These are phyloP conservation scores for Meles meles DNA, from an alignment of 2,113 vertebrate genomes.

Conservation along the genomic window DNA sequence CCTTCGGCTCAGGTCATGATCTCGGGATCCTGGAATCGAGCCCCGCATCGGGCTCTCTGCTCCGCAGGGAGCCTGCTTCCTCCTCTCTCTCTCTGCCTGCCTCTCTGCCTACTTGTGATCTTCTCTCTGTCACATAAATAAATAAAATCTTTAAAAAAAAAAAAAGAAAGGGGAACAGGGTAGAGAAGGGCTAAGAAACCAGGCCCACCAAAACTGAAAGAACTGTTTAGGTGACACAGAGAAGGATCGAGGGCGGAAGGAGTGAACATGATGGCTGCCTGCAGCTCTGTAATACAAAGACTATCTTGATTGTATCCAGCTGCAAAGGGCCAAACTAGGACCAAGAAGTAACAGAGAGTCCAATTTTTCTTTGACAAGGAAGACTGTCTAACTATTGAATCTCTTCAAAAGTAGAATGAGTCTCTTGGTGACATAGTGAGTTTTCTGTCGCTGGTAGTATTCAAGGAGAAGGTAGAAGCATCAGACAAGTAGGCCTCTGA, in stretches of 20 bases:
- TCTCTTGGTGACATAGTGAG: background rate
- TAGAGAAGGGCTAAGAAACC: background rate
- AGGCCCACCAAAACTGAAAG: background rate
- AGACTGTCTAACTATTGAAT: background rate
- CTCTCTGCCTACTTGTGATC: too few relatives aligned
- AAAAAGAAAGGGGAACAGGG: background rate
- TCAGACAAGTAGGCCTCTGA: background rate
- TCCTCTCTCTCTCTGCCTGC: too few relatives aligned
- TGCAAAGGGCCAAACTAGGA: background rate
- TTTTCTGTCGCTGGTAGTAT: background rate
- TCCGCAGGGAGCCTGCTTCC: too few relatives aligned
- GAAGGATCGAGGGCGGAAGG: background rate
- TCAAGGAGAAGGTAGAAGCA: background rate
- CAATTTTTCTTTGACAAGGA: background rate
- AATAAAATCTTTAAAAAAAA: too few relatives aligned
- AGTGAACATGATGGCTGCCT: background rate
- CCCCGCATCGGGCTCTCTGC: too few relatives aligned
- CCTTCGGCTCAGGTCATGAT: too few relatives aligned
- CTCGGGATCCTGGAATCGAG: too few relatives aligned
- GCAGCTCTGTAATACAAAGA: background rate
- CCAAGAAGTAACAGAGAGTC: background rate
- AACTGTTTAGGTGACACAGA: background rate
- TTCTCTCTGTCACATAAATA: too few relatives aligned
- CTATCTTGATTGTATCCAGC: background rate
- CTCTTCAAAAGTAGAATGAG: background rate